phyloP scores from a whole-genome alignment of 2,113 vertebrate species.

The Thinocorus orbignyianus region DNA sequence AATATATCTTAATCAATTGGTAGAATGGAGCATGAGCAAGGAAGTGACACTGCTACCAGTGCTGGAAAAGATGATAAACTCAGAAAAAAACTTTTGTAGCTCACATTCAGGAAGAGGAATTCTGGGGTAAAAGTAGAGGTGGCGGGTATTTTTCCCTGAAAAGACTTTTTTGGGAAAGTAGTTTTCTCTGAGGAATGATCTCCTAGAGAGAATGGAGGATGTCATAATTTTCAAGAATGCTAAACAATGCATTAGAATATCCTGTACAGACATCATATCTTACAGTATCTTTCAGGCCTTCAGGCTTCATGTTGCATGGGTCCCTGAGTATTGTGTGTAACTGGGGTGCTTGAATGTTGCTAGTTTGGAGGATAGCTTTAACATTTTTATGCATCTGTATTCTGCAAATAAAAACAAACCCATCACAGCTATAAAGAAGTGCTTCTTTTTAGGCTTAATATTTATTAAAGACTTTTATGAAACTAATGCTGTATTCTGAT shows the following conservation, averaged over 20 bases:
- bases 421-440: background rate
- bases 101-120: background rate
- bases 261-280: background rate
- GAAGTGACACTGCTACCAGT: background rate
- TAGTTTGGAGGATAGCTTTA: background rate
- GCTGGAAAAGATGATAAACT: background rate
- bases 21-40: background rate
- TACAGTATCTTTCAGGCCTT: background rate
- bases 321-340: background rate
- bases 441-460: background rate
- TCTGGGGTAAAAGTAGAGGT: background rate
- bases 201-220: background rate
- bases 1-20: background rate
- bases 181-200: background rate
- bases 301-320: background rate
- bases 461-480: background rate
- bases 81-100: background rate
- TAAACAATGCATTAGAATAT: background rate
- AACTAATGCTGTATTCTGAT: background rate
- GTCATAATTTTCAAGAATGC: background rate
- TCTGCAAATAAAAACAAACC: background rate
- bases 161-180: fast-evolving
- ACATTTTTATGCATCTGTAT: background rate
- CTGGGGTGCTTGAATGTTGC: background rate
- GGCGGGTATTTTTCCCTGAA: fast-evolving